These are phyloP conservation scores for Caracal caracal DNA, from an alignment of 2,113 vertebrate species.

Conservation along the genomic window DNA sequence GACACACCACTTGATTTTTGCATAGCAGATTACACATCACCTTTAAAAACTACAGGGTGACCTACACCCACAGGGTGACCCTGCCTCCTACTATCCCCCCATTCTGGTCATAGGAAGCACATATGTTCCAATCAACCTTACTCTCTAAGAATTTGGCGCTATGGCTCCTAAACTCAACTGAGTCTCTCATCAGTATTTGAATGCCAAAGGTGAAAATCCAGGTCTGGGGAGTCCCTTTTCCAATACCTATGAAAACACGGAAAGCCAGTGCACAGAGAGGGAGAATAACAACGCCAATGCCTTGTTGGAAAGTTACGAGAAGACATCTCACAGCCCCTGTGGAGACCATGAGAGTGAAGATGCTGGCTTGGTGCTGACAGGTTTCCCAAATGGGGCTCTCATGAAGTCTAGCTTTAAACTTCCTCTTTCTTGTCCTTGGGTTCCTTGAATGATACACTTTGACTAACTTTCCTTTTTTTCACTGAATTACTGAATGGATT, in stretches of 20 bases:
- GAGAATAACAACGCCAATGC: background rate
- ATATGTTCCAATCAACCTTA: background rate
- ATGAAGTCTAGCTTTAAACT: background rate
- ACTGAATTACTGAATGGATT: background rate
- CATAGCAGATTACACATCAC: background rate
- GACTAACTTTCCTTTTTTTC: too few relatives aligned
- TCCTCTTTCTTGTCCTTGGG: background rate
- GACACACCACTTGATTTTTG: background rate
- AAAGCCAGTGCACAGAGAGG: background rate
- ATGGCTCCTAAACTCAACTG: background rate
- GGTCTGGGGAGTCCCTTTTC: background rate
- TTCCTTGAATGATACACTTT: background rate
- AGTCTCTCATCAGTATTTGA: background rate
- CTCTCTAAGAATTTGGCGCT: background rate
- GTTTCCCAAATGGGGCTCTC: background rate
- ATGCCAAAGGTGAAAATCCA: background rate
- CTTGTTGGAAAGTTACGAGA: background rate
- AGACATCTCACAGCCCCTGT: background rate
- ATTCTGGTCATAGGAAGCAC: background rate
- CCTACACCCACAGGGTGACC: background rate
- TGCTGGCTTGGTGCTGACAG: fast-evolving
- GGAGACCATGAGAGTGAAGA: too few relatives aligned
- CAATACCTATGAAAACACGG: background rate
- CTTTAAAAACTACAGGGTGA: too few relatives aligned
- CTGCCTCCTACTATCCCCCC: background rate